Evolutionary conservation across 2,113 vertebrate genomes (phyloP).

Genomic region (Crotalus viridis): DNA sequence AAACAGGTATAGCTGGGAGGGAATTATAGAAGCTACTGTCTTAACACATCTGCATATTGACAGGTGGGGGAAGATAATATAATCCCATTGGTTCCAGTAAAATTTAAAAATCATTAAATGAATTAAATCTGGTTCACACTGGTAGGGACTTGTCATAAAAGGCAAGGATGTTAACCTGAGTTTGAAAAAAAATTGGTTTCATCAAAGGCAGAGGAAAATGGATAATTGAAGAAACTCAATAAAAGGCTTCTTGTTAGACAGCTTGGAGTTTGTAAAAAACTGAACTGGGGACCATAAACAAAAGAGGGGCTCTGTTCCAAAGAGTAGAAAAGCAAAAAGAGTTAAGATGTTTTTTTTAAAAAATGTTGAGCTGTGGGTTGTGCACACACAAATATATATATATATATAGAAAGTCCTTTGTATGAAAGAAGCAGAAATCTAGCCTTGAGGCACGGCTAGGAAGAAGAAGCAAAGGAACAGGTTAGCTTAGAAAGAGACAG

Average conservation of each 20-base stretch:
- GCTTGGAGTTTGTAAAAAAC: neutral
- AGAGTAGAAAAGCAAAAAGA: neutral
- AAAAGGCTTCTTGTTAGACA: neutral
- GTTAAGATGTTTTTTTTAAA: neutral
- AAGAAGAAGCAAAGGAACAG: neutral
- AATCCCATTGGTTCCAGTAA: neutral
- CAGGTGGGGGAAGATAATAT: neutral
- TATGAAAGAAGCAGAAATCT: neutral
- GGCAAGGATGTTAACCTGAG: neutral
- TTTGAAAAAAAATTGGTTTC: neutral
- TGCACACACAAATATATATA: neutral
- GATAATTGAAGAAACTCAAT: neutral
- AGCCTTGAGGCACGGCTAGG: neutral
- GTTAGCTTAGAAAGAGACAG: neutral
- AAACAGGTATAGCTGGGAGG: neutral
- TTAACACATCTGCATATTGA: neutral
- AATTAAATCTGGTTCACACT: neutral
- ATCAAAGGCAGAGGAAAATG: neutral
- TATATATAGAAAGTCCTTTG: neutral
- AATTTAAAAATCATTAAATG: neutral
- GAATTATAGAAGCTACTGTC: neutral
- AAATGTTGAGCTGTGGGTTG: neutral
- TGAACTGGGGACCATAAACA: neutral
- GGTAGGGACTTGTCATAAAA: neutral
- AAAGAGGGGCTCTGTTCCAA: neutral